These are phyloP conservation scores for Porites rus DNA, from an alignment of 92 coral and sea anemone genomes.

Conservation along the genomic window DNA sequence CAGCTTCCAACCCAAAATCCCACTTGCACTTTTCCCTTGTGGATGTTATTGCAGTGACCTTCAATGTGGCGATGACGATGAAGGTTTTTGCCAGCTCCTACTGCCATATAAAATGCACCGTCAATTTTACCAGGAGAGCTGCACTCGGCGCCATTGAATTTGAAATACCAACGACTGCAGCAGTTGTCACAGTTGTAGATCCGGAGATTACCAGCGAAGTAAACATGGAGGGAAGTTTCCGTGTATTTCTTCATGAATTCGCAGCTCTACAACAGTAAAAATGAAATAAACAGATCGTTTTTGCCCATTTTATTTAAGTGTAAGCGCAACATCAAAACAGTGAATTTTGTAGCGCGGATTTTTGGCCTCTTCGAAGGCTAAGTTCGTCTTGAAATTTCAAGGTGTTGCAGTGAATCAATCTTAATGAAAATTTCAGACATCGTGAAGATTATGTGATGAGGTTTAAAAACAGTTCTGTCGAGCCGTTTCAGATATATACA, in stretches of 20 bases:
- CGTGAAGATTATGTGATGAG: no score
- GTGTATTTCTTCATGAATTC: constrained; percentile 2
- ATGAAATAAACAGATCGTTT: no score
- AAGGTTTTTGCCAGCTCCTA: neutral
- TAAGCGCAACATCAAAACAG: no score
- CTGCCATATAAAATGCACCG: constrained; percentile 29
- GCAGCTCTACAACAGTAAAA: neutral
- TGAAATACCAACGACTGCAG: constrained; percentile 65
- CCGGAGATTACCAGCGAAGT: constrained; percentile 31
- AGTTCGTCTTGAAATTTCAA: no score
- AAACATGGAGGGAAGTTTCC: constrained; percentile 20
- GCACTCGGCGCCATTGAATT: constrained; percentile 61
- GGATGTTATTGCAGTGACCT: constrained; percentile 53
- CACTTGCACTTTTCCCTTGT: constrained; percentile 35
- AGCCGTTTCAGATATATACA: no score
- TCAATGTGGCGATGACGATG: constrained; percentile 51
- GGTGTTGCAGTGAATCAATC: no score
- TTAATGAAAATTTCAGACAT: no score
- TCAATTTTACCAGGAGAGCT: constrained; percentile 53
- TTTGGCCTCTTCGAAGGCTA: no score
- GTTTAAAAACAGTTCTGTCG: no score
- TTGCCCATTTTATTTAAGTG: no score
- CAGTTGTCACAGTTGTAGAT: constrained; percentile 21
- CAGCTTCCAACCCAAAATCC: constrained; percentile 57
- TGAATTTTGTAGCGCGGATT: no score